Evolutionary conservation across 2,113 vertebrate genomes (phyloP).

Genomic region (Salvelinus alpinus): DNA sequence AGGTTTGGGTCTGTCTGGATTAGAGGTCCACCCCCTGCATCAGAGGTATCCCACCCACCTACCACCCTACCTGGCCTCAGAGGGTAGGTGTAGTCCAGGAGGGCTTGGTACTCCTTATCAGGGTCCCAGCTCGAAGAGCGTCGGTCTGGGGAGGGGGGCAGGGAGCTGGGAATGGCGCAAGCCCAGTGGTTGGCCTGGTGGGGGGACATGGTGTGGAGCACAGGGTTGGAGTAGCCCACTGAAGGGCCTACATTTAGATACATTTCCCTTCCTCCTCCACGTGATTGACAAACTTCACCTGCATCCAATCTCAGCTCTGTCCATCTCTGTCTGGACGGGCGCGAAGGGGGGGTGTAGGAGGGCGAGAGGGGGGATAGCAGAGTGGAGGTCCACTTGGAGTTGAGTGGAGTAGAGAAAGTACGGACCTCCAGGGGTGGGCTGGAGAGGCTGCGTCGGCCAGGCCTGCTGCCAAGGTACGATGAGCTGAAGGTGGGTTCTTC

Average conservation of each 20-base stretch:
- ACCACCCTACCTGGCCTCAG: slow-evolving; percentile 74
- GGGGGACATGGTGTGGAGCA: slow-evolving; percentile 51
- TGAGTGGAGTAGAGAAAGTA: slow-evolving; percentile 45
- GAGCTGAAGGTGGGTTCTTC: slow-evolving; percentile 24
- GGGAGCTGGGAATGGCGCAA: slow-evolving; percentile 79
- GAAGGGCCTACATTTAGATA: slow-evolving; percentile 10
- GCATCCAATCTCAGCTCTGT: slow-evolving; percentile 5
- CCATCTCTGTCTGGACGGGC: slow-evolving; percentile 13
- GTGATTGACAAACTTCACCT: too few species aligned
- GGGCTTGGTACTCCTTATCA: slow-evolving; percentile 83
- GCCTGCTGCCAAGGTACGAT: neutral
- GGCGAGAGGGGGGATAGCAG: slow-evolving; percentile 46
- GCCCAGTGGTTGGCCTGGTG: slow-evolving; percentile 86
- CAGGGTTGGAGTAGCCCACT: slow-evolving; percentile 11
- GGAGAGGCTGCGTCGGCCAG: slow-evolving; percentile 44
- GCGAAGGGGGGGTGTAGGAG: slow-evolving; percentile 32
- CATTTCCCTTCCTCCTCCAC: neutral
- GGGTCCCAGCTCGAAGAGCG: slow-evolving; percentile 83
- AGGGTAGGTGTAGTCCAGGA: slow-evolving; percentile 93
- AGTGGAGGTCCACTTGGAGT: slow-evolving; percentile 56
- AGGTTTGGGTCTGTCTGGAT: slow-evolving; percentile 61
- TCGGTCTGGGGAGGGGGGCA: slow-evolving; percentile 80
- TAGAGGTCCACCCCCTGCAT: slow-evolving; percentile 17
- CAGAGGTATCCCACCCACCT: slow-evolving; percentile 38
- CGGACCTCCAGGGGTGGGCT: slow-evolving; percentile 45